Evolutionary conservation across 2,888 invertebrate genomes (phyloP).

Genomic region (Morpho achilles): DNA sequence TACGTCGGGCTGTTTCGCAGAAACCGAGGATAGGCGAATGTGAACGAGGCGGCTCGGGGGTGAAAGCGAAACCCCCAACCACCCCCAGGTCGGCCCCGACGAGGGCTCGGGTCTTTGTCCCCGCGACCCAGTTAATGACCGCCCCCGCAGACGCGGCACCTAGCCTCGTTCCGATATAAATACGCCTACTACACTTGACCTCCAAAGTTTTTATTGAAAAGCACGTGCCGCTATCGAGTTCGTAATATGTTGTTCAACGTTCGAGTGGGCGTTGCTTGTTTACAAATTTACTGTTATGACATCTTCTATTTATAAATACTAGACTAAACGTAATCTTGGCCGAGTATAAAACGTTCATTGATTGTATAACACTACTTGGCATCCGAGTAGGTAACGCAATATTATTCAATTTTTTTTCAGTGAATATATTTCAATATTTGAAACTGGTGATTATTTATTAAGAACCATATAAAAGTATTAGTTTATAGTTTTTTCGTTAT

Average conservation of each 20-base stretch:
- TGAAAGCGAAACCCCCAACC: constrained; percentile 68
- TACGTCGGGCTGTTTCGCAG: constrained; percentile 50
- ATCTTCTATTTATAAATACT: constrained; percentile 26
- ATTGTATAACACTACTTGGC: no score
- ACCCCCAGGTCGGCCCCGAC: constrained; percentile 53
- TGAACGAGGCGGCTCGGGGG: constrained; percentile 32
- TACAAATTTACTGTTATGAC: constrained; percentile 19
- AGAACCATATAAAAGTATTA: no score
- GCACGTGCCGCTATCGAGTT: constrained; percentile 64
- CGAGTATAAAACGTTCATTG: neutral
- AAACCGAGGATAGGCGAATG: constrained; percentile 44
- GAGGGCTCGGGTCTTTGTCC: constrained; percentile 66
- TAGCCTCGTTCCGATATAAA: constrained; percentile 76
- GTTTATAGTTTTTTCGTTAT: no score
- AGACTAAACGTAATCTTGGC: neutral
- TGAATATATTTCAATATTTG: no score
- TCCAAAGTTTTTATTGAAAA: constrained; percentile 78
- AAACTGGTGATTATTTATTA: no score
- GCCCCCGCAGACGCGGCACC: constrained; percentile 69
- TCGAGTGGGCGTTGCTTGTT: constrained; percentile 23
- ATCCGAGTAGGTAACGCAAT: no score
- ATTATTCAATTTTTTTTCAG: no score
- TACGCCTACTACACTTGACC: constrained; percentile 79
- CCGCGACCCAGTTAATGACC: constrained; percentile 79
- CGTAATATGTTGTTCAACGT: constrained; percentile 49